These are phyloP conservation scores for Onthophagus taurus DNA, from an alignment of 1,140 invertebrate genomes.

Conservation along the genomic window DNA sequence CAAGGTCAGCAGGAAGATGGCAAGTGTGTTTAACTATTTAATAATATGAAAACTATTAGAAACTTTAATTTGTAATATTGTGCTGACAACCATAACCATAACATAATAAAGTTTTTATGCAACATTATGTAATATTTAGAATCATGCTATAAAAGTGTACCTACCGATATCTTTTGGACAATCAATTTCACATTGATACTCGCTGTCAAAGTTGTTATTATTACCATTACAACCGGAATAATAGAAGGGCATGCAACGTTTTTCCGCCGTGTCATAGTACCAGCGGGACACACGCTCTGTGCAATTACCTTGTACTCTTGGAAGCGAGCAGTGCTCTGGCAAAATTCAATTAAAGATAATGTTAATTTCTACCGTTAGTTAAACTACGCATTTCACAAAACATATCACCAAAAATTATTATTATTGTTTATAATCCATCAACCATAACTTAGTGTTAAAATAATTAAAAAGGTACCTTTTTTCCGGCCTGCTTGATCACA, in stretches of 20 bases:
- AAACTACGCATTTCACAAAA: no score
- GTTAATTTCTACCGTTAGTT: no score
- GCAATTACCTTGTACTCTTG: slow-evolving; percentile 72
- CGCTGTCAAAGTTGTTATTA: slow-evolving; percentile 73
- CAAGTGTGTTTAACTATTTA: slow-evolving; percentile 60
- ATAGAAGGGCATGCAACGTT: slow-evolving; percentile 90
- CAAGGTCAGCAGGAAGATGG: slow-evolving; percentile 60
- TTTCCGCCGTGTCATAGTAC: slow-evolving; percentile 77
- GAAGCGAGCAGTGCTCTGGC: slow-evolving; percentile 69
- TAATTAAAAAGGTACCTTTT: slow-evolving; percentile 49
- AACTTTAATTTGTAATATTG: slow-evolving; percentile 1
- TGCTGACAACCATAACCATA: neutral
- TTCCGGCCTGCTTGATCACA: slow-evolving; percentile 62
- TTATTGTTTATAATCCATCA: neutral
- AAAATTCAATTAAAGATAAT: slow-evolving; percentile 4
- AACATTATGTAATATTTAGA: slow-evolving; percentile 8
- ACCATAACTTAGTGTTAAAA: slow-evolving; percentile 1
- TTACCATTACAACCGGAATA: slow-evolving; percentile 89
- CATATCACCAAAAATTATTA: no score
- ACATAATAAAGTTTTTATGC: no score
- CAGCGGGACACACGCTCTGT: slow-evolving; percentile 65
- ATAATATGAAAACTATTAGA: slow-evolving; percentile 1
- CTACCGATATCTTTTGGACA: slow-evolving; percentile 76
- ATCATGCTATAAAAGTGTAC: no score
- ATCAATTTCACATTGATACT: slow-evolving; percentile 64